These are phyloP conservation scores for Laupala kohalensis DNA, from an alignment of 1,140 invertebrate species.

Conservation along the genomic window DNA sequence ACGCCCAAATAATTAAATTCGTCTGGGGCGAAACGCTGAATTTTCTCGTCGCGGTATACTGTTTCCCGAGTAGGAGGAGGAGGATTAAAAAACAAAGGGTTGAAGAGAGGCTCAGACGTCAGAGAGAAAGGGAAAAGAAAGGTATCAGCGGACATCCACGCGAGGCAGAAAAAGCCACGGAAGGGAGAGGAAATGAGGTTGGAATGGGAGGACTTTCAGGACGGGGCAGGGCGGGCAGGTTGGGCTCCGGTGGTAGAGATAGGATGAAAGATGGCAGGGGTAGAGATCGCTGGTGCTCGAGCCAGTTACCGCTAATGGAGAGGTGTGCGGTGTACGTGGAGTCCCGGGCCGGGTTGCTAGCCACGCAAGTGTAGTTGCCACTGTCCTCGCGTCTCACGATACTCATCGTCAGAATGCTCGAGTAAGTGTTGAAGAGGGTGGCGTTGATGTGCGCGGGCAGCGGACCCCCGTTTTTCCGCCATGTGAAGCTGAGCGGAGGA, in stretches of 20 bases:
- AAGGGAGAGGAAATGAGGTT: not conserved
- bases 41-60: too few species aligned
- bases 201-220: not conserved
- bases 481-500: slow-evolving; percentile 25
- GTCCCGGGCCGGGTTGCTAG: slow-evolving; percentile 22
- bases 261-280: not conserved
- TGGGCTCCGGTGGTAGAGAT: too few species aligned
- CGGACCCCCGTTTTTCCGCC: slow-evolving; percentile 27
- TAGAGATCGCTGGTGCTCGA: not conserved
- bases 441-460: slow-evolving; percentile 17
- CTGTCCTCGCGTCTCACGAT: slow-evolving; percentile 21
- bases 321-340: slow-evolving; percentile 28
- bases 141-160: not conserved
- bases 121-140: not conserved
- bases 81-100: not conserved
- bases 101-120: not conserved
- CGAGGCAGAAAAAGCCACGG: not conserved
- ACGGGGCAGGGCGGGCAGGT: too few species aligned
- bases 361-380: slow-evolving; percentile 30
- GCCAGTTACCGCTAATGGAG: slow-evolving; percentile 33
- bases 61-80: not conserved
- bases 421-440: slow-evolving; percentile 26
- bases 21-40: not conserved
- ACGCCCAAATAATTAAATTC: too few species aligned
- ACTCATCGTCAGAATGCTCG: slow-evolving; percentile 31